Percentiles rank a stretch among this genome's conserved stretches.
Evolutionary conservation across 2,113 vertebrate genomes (phyloP).

Genomic region (Cochlearius cochlearius): DNA sequence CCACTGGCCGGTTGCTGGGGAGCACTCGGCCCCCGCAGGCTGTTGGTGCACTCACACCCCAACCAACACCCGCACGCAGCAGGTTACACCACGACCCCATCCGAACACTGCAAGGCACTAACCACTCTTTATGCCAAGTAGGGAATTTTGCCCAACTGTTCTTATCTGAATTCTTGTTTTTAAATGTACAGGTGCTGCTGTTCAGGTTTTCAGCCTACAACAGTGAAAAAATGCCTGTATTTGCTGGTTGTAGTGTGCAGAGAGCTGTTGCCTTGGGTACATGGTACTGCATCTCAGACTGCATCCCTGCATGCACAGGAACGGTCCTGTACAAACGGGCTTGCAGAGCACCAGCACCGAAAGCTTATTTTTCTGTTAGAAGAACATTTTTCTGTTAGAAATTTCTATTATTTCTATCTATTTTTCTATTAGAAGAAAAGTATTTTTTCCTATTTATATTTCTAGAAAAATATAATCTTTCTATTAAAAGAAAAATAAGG

Average conservation of each 20-base stretch:
- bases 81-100: accelerated
- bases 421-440: too few species aligned
- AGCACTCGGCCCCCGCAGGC: accelerated
- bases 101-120: background rate
- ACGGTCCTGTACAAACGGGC: background rate
- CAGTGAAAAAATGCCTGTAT: too few species aligned
- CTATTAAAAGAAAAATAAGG: background rate
- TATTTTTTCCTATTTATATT: too few species aligned
- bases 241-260: accelerated
- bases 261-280: background rate
- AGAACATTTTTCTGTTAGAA: background rate
- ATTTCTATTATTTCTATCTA: too few species aligned
- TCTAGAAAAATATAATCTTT: too few species aligned
- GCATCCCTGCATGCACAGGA: background rate
- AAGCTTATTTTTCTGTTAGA: background rate
- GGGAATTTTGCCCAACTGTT: background rate
- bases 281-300: accelerated
- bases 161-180: background rate
- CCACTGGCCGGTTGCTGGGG: too few species aligned
- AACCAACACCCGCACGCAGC: background rate
- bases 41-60: background rate
- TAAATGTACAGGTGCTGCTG: background rate
- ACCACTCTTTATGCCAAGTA: background rate
- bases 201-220: background rate
- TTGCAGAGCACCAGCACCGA: background rate